These are phyloP conservation scores for Sebastes itinus DNA, from an alignment of 2,797 vertebrate genomes.

Conservation along the genomic window DNA sequence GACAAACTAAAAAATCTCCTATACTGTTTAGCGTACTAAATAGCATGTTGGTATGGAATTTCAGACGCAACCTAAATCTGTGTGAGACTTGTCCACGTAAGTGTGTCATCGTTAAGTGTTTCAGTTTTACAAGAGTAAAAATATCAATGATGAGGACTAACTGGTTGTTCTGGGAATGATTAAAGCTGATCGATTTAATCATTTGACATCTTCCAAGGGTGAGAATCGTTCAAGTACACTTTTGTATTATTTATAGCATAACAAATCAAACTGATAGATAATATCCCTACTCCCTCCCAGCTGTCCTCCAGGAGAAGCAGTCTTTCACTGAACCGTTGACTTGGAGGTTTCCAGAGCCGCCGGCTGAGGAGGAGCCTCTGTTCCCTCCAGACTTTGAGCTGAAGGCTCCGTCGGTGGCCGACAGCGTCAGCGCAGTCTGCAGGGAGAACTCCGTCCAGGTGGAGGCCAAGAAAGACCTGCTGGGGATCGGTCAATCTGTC, in stretches of 20 bases:
- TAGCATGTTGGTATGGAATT: too few species aligned
- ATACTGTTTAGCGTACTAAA: too few species aligned
- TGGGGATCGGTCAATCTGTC: constrained; percentile 59
- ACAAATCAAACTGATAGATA: not conserved
- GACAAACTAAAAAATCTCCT: too few species aligned
- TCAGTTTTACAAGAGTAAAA: not conserved
- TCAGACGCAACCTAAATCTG: too few species aligned
- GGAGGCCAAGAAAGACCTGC: constrained; percentile 65
- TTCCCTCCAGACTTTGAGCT: constrained; percentile 33
- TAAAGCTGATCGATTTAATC: not conserved
- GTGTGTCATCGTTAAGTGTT: too few species aligned
- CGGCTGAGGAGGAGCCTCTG: constrained; percentile 4
- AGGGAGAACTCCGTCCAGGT: constrained; percentile 48
- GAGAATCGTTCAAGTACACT: not conserved
- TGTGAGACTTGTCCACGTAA: too few species aligned
- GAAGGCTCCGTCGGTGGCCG: not conserved
- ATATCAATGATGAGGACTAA: not conserved
- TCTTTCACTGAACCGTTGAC: not conserved
- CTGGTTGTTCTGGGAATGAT: not conserved
- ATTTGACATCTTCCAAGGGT: too few species aligned
- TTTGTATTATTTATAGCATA: not conserved
- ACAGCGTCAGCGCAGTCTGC: constrained; percentile 50
- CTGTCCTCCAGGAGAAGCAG: constrained; percentile 27
- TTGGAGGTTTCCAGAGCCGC: constrained; percentile 46
- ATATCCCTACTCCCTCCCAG: not conserved